Base-by-base conservation (phyloP, 2,113 vertebrate genomes). In the Poicephalus meyeri region DNA sequence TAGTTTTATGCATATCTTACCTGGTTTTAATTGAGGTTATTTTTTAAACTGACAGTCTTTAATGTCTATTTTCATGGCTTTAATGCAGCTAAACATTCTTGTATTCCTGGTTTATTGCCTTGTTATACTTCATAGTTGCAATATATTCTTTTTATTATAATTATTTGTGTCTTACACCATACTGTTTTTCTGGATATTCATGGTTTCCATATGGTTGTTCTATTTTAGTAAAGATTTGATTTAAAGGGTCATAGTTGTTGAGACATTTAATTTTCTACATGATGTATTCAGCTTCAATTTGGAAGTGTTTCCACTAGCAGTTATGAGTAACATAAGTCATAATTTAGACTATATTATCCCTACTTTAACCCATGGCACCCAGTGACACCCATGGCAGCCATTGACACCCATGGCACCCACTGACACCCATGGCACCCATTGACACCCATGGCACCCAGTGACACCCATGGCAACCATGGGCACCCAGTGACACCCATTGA, bases 31-130 rank as follows among this genome's bases (percentile, higher is more conserved):
- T 66, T 88, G 52, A 77, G 41, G 46, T 77, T 89, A 55, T 89
- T 89, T 94, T 91, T 96, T 70, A 61, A 87, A 71, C 71, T 94
- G 64, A 21, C 58, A 41, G 10, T 26, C 92, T 96, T 86, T 94
- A 95, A 70, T 93, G 53, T 33, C 65, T 85, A 8, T 85, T 76
- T 93, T 91, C 69, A n/a, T 71, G 82, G 80, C 25, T 94, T 68
- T 91, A 94, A 44, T 73, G 49, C 58, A 86, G 47, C 55, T 95
- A 53, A 94, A 82, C 35, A 76, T 31, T 69, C n/a, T 84, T 89
- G 53, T 91, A 64, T 81, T 85, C 55, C 41, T 6, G 4, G 58
- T 82, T 94, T 93, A 96, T 91, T 89, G 78, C 61, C 71, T 76
- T 93, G 60, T 88, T 95, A 56, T 79, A 84, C 60, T 87, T 91